Evolutionary conservation across 1,140 invertebrate genomes (phyloP).

Genomic region (Aphelenchoides fujianensis): DNA sequence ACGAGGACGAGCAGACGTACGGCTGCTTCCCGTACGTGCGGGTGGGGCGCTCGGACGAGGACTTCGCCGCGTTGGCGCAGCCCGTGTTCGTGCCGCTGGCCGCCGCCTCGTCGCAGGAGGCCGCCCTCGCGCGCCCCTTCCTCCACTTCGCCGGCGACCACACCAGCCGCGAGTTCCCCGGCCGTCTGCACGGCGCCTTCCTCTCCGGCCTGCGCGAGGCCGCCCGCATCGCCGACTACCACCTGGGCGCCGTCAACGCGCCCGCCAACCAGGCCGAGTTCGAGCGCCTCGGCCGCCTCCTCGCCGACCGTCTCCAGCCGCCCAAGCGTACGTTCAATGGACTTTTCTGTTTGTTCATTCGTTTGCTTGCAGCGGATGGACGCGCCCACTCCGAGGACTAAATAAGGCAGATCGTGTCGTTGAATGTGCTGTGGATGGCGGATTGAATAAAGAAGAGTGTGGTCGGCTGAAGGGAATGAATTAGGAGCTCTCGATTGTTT

Average conservation of each 20-base stretch:
- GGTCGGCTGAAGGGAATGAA: no score
- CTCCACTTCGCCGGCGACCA: constrained; percentile 93
- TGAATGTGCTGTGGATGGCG: no score
- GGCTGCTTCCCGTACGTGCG: constrained; percentile 96
- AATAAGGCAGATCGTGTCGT: no score
- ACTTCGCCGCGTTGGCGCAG: constrained; percentile 89
- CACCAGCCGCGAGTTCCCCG: constrained; percentile 95
- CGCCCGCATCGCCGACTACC: constrained; percentile 80
- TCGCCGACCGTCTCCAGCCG: no score
- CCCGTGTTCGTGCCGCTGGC: constrained; percentile 70
- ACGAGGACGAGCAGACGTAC: constrained; percentile 87
- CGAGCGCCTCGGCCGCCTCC: neutral
- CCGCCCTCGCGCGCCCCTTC: constrained; percentile 16
- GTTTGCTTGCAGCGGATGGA: no score
- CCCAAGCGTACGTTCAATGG: no score
- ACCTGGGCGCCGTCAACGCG: constrained; percentile 68
- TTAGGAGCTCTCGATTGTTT: no score
- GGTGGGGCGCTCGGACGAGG: constrained; percentile 88
- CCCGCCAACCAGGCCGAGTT: neutral
- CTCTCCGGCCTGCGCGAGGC: constrained; percentile 88
- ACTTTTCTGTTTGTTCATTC: no score
- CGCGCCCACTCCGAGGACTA: no score
- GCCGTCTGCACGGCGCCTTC: constrained; percentile 93
- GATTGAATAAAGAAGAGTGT: no score
- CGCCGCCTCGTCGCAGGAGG: neutral